phyloP scores from a whole-genome alignment of 2,888 invertebrate genomes.

The Trachelus tabidus region DNA sequence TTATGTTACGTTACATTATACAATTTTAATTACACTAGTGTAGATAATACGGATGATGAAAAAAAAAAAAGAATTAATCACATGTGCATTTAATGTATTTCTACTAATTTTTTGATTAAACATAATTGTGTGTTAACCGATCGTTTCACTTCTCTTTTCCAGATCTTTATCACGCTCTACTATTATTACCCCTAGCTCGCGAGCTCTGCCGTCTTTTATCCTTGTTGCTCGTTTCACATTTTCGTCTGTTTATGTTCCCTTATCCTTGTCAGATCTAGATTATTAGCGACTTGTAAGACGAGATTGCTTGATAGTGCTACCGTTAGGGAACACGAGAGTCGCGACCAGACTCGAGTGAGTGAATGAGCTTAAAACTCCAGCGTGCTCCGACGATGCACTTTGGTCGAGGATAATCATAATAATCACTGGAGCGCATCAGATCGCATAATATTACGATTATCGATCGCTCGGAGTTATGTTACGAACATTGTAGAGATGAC shows the following conservation, averaged over 20 bases:
- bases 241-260: not conserved
- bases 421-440: not conserved
- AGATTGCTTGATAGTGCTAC: not conserved
- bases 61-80: slow-evolving; percentile 56
- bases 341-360: not conserved
- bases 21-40: slow-evolving; percentile 57
- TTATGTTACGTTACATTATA: slow-evolving; percentile 58
- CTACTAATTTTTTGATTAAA: slow-evolving; percentile 67
- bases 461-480: not conserved
- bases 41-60: slow-evolving; percentile 58
- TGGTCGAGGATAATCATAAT: not conserved
- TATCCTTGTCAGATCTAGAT: not conserved
- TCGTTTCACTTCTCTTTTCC: slow-evolving; percentile 54
- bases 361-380: not conserved
- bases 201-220: not conserved
- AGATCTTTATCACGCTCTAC: slow-evolving; percentile 27
- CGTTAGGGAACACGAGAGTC: not conserved
- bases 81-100: slow-evolving; percentile 67
- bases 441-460: not conserved
- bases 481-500: not conserved
- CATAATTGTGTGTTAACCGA: slow-evolving; percentile 64
- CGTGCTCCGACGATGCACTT: not conserved
- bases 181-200: slow-evolving; percentile 1
- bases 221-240: not conserved
- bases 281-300: not conserved